Percentiles rank a stretch among this genome's conserved stretches.
Conservation (phyloP, 2,797 vertebrate species). For the Spinus olivaceus region DNA sequence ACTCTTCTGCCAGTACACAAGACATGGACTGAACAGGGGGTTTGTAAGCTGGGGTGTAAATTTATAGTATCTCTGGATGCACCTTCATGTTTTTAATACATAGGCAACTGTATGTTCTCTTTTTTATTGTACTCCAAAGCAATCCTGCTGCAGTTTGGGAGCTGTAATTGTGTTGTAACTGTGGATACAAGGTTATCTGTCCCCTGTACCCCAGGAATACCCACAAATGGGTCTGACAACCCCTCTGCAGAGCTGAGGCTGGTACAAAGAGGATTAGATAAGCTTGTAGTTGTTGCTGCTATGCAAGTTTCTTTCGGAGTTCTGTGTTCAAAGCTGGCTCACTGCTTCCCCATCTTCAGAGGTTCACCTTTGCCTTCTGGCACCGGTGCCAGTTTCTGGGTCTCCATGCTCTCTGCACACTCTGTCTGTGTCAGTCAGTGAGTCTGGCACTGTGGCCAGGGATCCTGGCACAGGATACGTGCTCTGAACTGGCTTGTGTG, state of each 20-base stretch:
- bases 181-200: not conserved
- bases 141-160: not conserved
- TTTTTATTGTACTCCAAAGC: not conserved
- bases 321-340: not conserved
- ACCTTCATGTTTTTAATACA: not conserved
- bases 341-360: not conserved
- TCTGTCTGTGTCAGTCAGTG: not conserved
- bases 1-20: not conserved
- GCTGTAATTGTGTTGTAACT: not conserved
- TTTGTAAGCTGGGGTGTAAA: not conserved
- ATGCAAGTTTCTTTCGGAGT: not conserved
- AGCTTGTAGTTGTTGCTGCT: not conserved
- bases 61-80: not conserved
- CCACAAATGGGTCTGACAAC: not conserved
- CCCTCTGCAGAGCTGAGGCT: not conserved
- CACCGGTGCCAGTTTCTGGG: not conserved
- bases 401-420: fast-evolving
- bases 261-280: not conserved
- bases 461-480: fast-evolving
- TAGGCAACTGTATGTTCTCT: not conserved
- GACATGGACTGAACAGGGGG: not conserved
- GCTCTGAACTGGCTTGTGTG: not conserved
- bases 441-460: fast-evolving
- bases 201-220: not conserved
- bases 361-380: not conserved